phyloP scores from a whole-genome alignment of 2,113 vertebrate species.

The Chaetodon trifascialis region DNA sequence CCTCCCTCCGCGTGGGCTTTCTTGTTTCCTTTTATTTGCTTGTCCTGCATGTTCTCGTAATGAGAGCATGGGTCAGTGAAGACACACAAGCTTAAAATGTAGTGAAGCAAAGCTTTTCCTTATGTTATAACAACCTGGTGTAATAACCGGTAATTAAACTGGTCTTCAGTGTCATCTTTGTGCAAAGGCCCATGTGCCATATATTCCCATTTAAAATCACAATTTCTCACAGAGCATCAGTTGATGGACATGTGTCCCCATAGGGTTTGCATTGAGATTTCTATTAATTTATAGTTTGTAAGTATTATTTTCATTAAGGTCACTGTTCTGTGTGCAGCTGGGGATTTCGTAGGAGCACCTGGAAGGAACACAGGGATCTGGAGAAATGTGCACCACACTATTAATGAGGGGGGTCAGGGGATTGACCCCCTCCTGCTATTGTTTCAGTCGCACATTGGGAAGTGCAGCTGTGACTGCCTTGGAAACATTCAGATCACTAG shows the following conservation, averaged over 20 bases:
- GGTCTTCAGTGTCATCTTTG: slow-evolving; percentile 53
- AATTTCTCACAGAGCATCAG: slow-evolving; percentile 53
- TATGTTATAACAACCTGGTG: slow-evolving; percentile 1
- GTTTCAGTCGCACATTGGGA: slow-evolving; percentile 47
- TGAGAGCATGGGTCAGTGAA: slow-evolving; percentile 9
- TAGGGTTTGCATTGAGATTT: slow-evolving; percentile 66
- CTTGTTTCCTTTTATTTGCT: background rate
- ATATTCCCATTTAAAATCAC: slow-evolving; percentile 57
- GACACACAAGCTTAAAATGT: background rate
- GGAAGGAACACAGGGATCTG: slow-evolving; percentile 63
- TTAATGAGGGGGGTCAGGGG: slow-evolving; percentile 64
- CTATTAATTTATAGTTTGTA: slow-evolving; percentile 77
- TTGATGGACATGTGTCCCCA: slow-evolving; percentile 74
- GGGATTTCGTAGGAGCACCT: slow-evolving; percentile 69
- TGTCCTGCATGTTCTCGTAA: background rate
- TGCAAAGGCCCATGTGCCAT: slow-evolving; percentile 50
- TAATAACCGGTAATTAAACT: slow-evolving; percentile 40
- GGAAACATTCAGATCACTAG: slow-evolving; percentile 17
- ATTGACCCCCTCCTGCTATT: slow-evolving; percentile 27
- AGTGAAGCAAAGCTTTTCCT: background rate
- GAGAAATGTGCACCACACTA: slow-evolving; percentile 31
- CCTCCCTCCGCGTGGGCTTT: background rate
- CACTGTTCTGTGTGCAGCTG: slow-evolving; percentile 50
- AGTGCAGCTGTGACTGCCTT: slow-evolving; percentile 57
- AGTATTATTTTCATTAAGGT: slow-evolving; percentile 77